Evolutionary conservation across 2,888 invertebrate genomes (phyloP), one percentile per base, ranked within the genome.

Genomic region (Tuta absoluta): DNA sequence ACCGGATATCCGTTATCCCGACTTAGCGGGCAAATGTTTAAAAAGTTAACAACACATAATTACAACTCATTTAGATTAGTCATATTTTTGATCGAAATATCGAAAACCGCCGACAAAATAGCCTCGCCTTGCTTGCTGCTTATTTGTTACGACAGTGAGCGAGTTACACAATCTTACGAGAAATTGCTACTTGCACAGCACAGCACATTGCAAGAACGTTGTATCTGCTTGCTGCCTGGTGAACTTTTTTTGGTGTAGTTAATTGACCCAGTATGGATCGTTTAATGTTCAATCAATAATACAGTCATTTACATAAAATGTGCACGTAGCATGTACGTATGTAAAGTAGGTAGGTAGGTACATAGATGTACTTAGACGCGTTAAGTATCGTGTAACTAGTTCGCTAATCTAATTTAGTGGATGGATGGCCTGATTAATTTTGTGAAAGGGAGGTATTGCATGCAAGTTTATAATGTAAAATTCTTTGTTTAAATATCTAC

Each of bases 141-240:
- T 67, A 70, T 73, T 72, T 69, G 70, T 78, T 78, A 72, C 75
- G 70, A 67, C 73, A 72, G 56, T 66, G 21, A 51, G 53, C 56
- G 48, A 60, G 68, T 79, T 79, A 71, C 76, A 72, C 72, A 80
- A 76, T 71, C 63, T 48, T 62, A 64, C 71, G 69, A 73, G 70
- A 76, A 75, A 73, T 71, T 66, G 63, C 68, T 70, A 65, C 70
- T 72, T 73, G 70, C 72, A 33, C 33, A 33, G 33, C 33, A 33
- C 33, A 70, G 75, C 74, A 71, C 65, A 70, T 75, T 75, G 76
- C 75, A 66, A 70, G 68, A 73, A 71, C 67, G 67, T 67, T 69
- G 65, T 37, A 68, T 68, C 63, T 68, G 51, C 59, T 61, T 68
- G 51, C 59, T 61, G 64, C 62, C 65, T 66, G 67, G 65, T 65